Base-by-base conservation (phyloP, 2,113 vertebrate genomes). In the Takifugu bimaculatus region DNA sequence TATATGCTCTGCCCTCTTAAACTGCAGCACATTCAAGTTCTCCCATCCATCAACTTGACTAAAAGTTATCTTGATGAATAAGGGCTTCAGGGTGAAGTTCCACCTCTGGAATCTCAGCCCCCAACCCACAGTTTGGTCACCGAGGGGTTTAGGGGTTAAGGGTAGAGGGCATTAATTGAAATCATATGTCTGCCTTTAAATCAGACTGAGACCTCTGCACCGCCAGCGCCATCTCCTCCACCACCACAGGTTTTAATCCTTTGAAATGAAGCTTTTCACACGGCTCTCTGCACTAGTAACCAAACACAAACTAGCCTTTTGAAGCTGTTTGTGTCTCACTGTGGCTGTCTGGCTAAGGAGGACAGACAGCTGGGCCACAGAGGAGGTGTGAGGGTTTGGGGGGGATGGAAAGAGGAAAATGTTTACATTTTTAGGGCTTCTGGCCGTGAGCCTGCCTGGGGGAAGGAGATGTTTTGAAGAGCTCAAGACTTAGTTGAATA, bases 211-310 rank as follows among this genome's bases (percentile, higher is more conserved):
- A 68, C 76, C 63, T 81, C 44, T 50, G 66, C 43, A 54, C 49
- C 60, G 56, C 65, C 32, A 60, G 6, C 57, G 15, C 57, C 53
- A 39, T 42, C 48, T 54, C 14, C 76, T 57, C 63, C 14, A 42
- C 54, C 58, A 47, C 74, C 72, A 77, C 74, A 75, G 75, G 73
- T 55, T 50, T 43, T 49, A 60, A 74, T 81, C 72, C 72, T 74
- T 76, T n/a, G 53, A 84, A 88, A 88, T 81, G 55, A 87, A 76
- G 80, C 72, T 79, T 81, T 85, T 85, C 81, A 86, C 77, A 78
- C 79, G 74, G 67, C 1, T 71, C 75, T 81, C 60, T 82, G 78
- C 86, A 79, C 73, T 63, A 50, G 78, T 85, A 84, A 81, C 67
- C 87, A 82, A 85, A 86, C 80, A 80, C 79, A 88, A 85, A 68